These are phyloP conservation scores for Caretta caretta DNA, from an alignment of 2,113 vertebrate species.

Conservation along the genomic window DNA sequence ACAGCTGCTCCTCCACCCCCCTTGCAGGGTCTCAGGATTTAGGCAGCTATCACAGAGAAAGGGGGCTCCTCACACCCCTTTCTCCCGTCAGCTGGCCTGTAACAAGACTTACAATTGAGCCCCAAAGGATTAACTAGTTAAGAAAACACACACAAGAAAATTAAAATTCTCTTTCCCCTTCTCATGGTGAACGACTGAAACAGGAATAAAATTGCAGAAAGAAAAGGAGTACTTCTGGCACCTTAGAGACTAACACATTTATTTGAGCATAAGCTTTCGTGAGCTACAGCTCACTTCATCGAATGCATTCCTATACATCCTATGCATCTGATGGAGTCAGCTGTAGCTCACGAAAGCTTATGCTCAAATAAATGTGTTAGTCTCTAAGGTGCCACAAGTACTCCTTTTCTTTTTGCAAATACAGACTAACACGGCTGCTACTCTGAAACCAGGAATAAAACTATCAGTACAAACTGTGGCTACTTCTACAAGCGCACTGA, in stretches of 20 bases:
- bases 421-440: no score
- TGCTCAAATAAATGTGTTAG: no score
- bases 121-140: not conserved
- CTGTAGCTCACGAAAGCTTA: no score
- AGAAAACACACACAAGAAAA: not conserved
- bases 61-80: not conserved
- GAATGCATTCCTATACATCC: no score
- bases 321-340: no score
- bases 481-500: not conserved
- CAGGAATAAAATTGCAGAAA: conserved; percentile 9
- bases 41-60: not conserved
- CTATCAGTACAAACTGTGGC: not conserved
- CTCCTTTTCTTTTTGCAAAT: no score
- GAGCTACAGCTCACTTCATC: no score
- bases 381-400: no score
- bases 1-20: no score
- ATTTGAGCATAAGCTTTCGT: no score
- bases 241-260: no score
- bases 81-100: not conserved
- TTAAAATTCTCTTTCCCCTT: not conserved
- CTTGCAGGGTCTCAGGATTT: not conserved
- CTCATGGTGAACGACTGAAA: conserved; percentile 32
- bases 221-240: no score
- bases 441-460: conserved; percentile 34
- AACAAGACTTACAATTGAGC: not conserved